Conservation (phyloP, 2,888 invertebrate genomes). For the Andrena camellia region DNA sequence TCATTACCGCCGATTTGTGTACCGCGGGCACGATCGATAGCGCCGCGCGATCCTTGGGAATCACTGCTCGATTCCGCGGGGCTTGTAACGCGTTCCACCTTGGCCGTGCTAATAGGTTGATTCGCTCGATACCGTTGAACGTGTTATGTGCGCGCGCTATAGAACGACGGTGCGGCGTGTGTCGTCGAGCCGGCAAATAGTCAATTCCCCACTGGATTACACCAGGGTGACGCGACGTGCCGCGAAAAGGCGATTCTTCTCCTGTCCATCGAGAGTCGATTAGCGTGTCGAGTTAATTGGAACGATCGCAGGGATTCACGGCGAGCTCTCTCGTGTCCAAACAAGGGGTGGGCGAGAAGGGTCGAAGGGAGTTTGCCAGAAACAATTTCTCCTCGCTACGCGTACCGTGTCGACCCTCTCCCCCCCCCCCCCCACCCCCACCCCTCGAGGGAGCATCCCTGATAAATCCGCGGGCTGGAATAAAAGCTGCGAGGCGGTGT, state of each 20-base stretch:
- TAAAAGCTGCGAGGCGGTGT: too few species aligned
- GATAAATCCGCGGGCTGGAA: too few species aligned
- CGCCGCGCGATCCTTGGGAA: slow-evolving; percentile 71
- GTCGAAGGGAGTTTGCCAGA: too few species aligned
- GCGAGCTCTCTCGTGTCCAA: not conserved
- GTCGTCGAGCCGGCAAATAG: slow-evolving; percentile 12
- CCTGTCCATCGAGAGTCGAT: not conserved
- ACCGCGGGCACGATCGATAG: slow-evolving; percentile 27
- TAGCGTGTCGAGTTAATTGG: slow-evolving; percentile 4
- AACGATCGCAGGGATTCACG: not conserved
- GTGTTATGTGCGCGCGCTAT: slow-evolving; percentile 40
- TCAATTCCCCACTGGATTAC: slow-evolving; percentile 15
- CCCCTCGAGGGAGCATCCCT: too few species aligned
- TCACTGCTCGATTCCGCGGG: slow-evolving; percentile 51
- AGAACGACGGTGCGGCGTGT: slow-evolving; percentile 13
- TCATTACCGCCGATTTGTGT: not conserved
- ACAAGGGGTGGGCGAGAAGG: too few species aligned
- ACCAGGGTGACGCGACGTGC: slow-evolving; percentile 16
- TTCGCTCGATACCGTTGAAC: slow-evolving; percentile 78
- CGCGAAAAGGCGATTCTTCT: not conserved
- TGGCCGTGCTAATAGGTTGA: slow-evolving; percentile 82
- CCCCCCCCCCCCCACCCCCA: too few species aligned
- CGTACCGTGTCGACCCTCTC: too few species aligned
- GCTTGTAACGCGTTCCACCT: slow-evolving; percentile 80
- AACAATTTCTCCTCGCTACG: too few species aligned